phyloP scores from a whole-genome alignment of 2,797 vertebrate species.

The Characodon lateralis region DNA sequence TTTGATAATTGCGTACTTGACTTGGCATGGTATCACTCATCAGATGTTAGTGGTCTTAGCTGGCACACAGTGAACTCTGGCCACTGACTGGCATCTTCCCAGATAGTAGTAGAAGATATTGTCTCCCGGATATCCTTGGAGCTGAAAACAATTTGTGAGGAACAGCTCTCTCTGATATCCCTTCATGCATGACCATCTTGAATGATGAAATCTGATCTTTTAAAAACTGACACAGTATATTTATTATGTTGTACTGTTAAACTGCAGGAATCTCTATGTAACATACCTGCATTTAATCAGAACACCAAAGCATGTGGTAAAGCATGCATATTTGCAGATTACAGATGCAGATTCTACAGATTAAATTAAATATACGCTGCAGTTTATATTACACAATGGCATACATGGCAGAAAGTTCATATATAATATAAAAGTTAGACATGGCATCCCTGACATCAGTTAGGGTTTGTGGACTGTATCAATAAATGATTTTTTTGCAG shows the following conservation, averaged over 20 bases:
- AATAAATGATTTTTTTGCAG: no score
- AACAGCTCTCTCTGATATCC: not conserved
- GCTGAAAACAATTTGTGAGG: not conserved
- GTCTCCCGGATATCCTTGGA: not conserved
- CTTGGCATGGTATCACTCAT: not conserved
- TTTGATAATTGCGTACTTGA: not conserved
- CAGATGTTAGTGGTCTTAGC: not conserved
- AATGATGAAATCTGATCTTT: no score
- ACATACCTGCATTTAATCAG: not conserved
- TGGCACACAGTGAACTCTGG: not conserved
- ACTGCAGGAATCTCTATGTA: not conserved
- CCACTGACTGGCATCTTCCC: not conserved
- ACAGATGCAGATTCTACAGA: not conserved
- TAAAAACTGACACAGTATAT: no score
- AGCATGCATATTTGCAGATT: not conserved
- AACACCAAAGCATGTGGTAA: not conserved
- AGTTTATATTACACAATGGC: not conserved
- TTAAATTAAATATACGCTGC: not conserved
- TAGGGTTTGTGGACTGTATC: no score
- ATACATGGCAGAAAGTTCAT: not conserved
- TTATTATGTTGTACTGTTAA: no score
- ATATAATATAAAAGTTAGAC: not conserved
- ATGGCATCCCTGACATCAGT: no score
- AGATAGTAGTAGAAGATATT: not conserved
- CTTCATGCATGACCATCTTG: not conserved